These are phyloP conservation scores for Hafferia zeledoni DNA, from an alignment of 2,797 vertebrate genomes.

Conservation along the genomic window DNA sequence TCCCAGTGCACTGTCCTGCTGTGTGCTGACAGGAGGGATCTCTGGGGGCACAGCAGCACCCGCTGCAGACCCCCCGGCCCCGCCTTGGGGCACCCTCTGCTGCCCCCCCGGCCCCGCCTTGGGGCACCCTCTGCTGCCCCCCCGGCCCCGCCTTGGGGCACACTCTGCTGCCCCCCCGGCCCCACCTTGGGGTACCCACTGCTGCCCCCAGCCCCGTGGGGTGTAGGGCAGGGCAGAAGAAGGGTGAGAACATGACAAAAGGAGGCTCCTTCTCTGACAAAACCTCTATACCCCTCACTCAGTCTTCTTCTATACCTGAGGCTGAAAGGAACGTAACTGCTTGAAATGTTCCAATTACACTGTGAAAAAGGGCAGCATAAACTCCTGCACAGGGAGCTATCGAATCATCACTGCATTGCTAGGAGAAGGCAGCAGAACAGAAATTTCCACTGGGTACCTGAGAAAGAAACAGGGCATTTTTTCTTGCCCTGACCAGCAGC, in stretches of 20 bases:
- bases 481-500: background rate
- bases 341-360: background rate
- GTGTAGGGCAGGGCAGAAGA: background rate
- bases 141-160: background rate
- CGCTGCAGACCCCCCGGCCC: background rate
- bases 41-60: background rate
- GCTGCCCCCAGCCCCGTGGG: background rate
- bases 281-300: background rate
- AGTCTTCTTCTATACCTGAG: background rate
- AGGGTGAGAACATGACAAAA: slow-evolving; percentile 28
- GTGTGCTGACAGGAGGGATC: background rate
- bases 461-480: background rate
- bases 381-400: background rate
- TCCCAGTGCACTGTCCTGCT: background rate
- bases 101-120: background rate
- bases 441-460: slow-evolving; percentile 31
- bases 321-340: background rate
- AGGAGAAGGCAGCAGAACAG: background rate
- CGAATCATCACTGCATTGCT: background rate
- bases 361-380: background rate
- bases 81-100: background rate
- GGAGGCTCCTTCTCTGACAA: slow-evolving; percentile 1
- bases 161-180: no score
- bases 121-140: background rate
- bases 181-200: background rate